Evolutionary conservation across 92 coral and sea anemone species (phyloP).

Genomic region (Epizoanthus scotinus): DNA sequence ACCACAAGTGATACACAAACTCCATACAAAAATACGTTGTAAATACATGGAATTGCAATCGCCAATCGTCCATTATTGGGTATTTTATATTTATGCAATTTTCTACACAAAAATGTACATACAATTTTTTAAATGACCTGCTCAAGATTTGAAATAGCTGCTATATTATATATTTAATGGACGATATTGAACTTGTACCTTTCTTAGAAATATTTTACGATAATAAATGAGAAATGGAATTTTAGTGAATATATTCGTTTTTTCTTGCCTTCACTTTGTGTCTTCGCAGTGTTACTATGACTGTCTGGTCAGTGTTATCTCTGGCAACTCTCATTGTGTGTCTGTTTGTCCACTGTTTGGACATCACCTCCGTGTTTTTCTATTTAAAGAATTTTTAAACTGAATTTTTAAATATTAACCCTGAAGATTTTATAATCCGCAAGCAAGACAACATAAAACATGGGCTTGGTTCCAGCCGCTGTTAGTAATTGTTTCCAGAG

Average conservation of each 20-base stretch:
- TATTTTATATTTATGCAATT: constrained; percentile 50
- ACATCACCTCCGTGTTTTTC: no score
- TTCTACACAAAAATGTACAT: constrained; percentile 50
- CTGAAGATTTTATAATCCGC: no score
- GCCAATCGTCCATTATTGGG: background rate
- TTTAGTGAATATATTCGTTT: background rate
- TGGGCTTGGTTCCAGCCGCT: no score
- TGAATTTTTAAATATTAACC: no score
- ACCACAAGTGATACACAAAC: background rate
- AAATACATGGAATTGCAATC: constrained; percentile 18
- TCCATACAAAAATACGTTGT: background rate
- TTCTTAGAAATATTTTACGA: constrained; percentile 58
- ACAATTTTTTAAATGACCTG: constrained; percentile 48
- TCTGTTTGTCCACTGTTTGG: no score
- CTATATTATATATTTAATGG: constrained; percentile 41
- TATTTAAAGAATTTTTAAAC: no score
- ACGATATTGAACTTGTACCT: constrained; percentile 26
- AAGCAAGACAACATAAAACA: no score
- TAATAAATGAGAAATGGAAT: constrained; percentile 40
- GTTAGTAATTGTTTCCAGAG: no score
- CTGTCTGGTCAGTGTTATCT: background rate
- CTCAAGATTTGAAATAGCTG: constrained; percentile 30
- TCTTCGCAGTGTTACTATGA: background rate
- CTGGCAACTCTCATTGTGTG: no score
- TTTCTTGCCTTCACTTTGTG: background rate